Base-by-base conservation (phyloP, 2,113 vertebrate species). In the Rhizomys pruinosus region DNA sequence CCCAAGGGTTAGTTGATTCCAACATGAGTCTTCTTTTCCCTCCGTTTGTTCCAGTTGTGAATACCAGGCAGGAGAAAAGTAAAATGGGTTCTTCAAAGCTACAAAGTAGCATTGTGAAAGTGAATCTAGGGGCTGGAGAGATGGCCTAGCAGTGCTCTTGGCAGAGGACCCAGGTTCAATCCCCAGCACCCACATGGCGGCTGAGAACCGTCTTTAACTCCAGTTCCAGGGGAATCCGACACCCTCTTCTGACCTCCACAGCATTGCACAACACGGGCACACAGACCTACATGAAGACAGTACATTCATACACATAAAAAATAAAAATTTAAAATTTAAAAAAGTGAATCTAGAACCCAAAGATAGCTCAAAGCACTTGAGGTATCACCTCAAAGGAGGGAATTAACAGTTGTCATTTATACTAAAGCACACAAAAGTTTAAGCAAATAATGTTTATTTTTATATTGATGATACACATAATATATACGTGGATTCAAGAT, bases 401-500 rank as follows among this genome's bases (percentile, higher is more conserved):
- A 39, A 11, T 7, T 52, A 52, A 37, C 57, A 0, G 9, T 29
- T 85, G n/a, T 87, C 76, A 91, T 37, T 52, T 68, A 77, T 79
- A 72, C 19, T 77, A 42, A 72, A 87, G 61, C 68, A 88, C 23
- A 44, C 84, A 73, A 94, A 90, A 80, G 57, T 84, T 96, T 97
- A 98, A 96, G 96, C 97, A 98, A 98, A 97, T 97, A 96, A 97
- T 96, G 94, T 97, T 98, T 98, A 97, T 97, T 97, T 96, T 97
- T 96, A 96, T 98, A 97, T 92, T 85, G 96, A 96, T 97, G 89
- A 96, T 98, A 97, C 97, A 98, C 92, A 96, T 96, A 96, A 96
- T 98, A 97, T 96, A 97, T 95, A 95, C 52, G 97, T 94, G 96
- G 91, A 96, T 97, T 96, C 95, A 96, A 95, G 92, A 97, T 97